Base-by-base conservation (phyloP, 2,113 vertebrate genomes). In the Rhinogobius similis region DNA sequence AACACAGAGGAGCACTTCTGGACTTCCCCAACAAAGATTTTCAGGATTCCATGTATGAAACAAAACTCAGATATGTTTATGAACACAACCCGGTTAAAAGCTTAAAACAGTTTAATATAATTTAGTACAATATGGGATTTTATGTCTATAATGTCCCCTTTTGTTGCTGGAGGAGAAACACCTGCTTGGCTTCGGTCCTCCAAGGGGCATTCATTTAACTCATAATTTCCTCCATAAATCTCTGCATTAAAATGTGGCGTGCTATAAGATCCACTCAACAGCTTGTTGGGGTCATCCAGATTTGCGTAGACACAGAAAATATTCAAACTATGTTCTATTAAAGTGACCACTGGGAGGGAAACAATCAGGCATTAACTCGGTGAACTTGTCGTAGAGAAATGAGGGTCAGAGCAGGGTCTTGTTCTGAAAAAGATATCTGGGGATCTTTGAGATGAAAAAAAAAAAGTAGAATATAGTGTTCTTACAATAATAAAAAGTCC, bases 201-300 rank as follows among this genome's bases (percentile, higher is more conserved):
- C 68, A 3, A 71, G 52, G 70, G 65, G 4, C 44, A 68, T 59
- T 56, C 59, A 62, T 55, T 36, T 56, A 70, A 56, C 10, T 8
- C 43, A 69, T 88, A 1, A 85, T 86, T 88, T 87, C 83, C 85
- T 80, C 68, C 63, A n/a, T 73, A 13, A 77, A 69, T 36, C 50
- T 46, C 67, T 52, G 63, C n/a, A 43, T 5, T 20, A 32, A 23
- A 41, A 55, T 66, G 43, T 62, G 70, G 16, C 32, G 39, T 62
- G 43, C 64, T 48, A 55, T 55, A 50, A 8, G 16, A 36, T 81
- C 72, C 32, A 53, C 39, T 18, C 27, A 16, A 62, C 8, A 63
- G 29, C 10, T 14, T 29, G 44, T 14, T 12, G 1, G 24, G 36
- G 41, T 66, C 62, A 58, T 27, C 26, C 24, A 29, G 62, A 70